These are phyloP conservation scores for Brachionus paranguensis DNA, from an alignment of 1,140 invertebrate genomes.

Conservation along the genomic window DNA sequence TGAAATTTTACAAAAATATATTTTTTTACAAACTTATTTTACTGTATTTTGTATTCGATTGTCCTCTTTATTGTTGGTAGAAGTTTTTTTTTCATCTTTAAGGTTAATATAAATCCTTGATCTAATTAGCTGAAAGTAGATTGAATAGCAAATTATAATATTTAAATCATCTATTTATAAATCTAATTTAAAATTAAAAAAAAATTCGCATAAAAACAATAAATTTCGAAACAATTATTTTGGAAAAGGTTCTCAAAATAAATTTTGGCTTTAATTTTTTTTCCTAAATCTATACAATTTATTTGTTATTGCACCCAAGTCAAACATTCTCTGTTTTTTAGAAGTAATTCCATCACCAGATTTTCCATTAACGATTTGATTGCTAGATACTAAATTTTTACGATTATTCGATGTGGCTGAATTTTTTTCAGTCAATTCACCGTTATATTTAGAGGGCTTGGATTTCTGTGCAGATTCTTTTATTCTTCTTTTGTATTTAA, in stretches of 20 bases:
- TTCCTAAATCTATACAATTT: not conserved
- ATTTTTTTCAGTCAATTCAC: not conserved
- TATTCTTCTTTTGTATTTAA: not conserved
- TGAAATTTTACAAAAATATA: no score
- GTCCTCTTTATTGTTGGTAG: no score
- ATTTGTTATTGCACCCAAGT: not conserved
- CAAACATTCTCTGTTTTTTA: not conserved
- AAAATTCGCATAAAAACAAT: not conserved
- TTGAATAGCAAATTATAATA: not conserved
- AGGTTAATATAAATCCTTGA: no score
- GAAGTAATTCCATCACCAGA: not conserved
- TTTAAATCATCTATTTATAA: not conserved
- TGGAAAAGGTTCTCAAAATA: not conserved
- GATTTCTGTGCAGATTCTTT: conserved; percentile 14
- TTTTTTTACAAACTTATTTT: no score
- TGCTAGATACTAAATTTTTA: not conserved
- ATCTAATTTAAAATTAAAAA: not conserved
- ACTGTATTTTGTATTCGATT: no score
- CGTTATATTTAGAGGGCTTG: not conserved
- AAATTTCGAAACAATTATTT: not conserved
- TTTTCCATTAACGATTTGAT: not conserved
- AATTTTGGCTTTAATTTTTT: not conserved
- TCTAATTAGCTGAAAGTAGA: no score
- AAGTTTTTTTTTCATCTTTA: no score
- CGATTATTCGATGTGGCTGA: not conserved